These are phyloP conservation scores for Helicolenus hilgendorfi DNA, from an alignment of 2,797 vertebrate species.

Conservation along the genomic window DNA sequence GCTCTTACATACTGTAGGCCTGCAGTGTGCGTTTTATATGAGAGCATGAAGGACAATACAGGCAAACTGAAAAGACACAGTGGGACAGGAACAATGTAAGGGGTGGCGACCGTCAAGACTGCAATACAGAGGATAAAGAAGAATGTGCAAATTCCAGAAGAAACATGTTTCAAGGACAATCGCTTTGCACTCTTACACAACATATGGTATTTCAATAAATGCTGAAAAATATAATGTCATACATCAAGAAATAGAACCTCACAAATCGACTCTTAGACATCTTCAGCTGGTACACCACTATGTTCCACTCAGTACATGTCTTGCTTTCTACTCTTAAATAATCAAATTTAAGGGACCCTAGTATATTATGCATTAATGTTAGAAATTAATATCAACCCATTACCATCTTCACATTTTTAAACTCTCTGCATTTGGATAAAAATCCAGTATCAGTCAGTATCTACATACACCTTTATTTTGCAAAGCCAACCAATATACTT, in stretches of 20 bases:
- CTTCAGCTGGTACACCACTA: neutral
- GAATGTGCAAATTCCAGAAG: neutral
- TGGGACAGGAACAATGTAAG: constrained; percentile 5
- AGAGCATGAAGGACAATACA: constrained; percentile 57
- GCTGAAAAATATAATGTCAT: neutral
- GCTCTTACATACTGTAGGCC: constrained; percentile 29
- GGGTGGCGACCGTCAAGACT: neutral
- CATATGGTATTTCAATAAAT: neutral
- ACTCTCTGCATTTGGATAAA: neutral
- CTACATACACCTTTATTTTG: neutral
- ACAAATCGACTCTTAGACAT: neutral
- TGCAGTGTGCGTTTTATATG: constrained; percentile 33
- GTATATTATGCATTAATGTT: neutral
- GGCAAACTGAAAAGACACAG: constrained; percentile 19
- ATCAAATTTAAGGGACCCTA: neutral
- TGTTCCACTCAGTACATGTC: too few species aligned
- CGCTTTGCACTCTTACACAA: neutral
- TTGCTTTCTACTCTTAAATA: neutral
- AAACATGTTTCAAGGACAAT: neutral
- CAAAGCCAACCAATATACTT: neutral
- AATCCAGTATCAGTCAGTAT: neutral
- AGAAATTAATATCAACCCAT: neutral
- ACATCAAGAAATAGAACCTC: neutral
- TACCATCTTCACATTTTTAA: neutral
- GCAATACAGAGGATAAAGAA: neutral